These are phyloP conservation scores for Alectoris magna DNA, from an alignment of 2,797 vertebrate species.

Conservation along the genomic window DNA sequence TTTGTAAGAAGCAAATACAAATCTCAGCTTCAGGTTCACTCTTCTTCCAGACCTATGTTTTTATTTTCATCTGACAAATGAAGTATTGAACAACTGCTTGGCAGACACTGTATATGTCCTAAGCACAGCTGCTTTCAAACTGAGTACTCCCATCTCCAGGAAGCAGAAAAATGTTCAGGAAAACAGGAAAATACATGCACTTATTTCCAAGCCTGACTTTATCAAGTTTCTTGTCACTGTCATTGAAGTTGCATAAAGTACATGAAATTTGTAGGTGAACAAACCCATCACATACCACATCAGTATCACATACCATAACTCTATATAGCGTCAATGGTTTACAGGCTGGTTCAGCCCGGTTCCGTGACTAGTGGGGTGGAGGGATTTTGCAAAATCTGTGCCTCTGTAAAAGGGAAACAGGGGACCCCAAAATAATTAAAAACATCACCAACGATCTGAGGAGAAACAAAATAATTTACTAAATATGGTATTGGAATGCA, in stretches of 20 bases:
- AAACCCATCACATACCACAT: conserved; percentile 27
- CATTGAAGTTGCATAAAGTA: not conserved
- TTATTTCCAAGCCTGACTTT: not conserved
- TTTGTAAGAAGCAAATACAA: not conserved
- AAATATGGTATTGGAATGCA: too few species aligned
- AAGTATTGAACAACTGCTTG: not conserved
- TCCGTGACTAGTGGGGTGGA: too few species aligned
- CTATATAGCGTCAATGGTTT: not conserved
- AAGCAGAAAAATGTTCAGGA: not conserved
- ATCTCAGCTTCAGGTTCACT: not conserved
- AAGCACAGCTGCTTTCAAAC: not conserved
- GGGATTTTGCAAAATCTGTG: too few species aligned
- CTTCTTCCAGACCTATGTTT: not conserved
- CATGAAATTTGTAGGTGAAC: not conserved
- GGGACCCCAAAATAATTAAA: too few species aligned
- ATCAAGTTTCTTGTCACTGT: not conserved
- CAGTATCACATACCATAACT: conserved; percentile 31
- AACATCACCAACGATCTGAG: too few species aligned
- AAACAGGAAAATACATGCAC: not conserved
- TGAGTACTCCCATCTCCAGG: not conserved
- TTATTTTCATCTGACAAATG: not conserved
- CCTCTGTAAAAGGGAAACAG: too few species aligned
- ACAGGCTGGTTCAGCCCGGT: too few species aligned
- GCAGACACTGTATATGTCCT: not conserved
- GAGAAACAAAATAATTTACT: too few species aligned